These are phyloP conservation scores for Buphagus erythrorhynchus DNA, from an alignment of 2,797 vertebrate species.

Conservation along the genomic window DNA sequence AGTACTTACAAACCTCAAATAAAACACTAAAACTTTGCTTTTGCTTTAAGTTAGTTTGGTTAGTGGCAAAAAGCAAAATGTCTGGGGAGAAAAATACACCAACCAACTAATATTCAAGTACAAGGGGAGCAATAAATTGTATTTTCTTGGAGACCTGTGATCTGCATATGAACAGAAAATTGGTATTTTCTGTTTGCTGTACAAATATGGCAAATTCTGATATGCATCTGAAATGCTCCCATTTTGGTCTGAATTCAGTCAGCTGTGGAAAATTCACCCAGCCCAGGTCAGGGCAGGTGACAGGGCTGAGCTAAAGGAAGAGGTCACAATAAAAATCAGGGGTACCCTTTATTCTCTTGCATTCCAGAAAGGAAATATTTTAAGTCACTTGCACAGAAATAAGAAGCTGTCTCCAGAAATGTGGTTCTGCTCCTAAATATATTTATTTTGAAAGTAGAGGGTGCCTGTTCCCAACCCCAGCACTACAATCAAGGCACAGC, in stretches of 20 bases:
- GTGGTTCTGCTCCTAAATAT: constrained; percentile 14
- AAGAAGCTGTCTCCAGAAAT: constrained; percentile 47
- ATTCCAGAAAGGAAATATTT: neutral
- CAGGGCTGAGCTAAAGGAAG: neutral
- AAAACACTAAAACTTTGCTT: neutral
- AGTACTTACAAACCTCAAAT: neutral
- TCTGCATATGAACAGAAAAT: neutral
- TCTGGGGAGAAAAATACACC: neutral
- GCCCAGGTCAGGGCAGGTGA: neutral
- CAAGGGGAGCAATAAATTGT: neutral
- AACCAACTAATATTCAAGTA: neutral
- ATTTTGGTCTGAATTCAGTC: neutral
- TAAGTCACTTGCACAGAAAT: neutral
- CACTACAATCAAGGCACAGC: neutral
- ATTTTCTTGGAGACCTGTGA: neutral
- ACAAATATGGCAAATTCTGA: neutral
- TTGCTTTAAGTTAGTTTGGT: constrained; percentile 65
- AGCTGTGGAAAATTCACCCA: neutral
- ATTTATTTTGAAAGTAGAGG: constrained; percentile 9
- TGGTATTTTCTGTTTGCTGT: neutral
- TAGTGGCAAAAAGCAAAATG: constrained; percentile 67
- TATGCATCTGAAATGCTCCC: neutral
- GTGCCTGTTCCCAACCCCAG: neutral
- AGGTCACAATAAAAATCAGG: neutral
- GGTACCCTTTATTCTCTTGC: neutral